phyloP scores from a whole-genome alignment of 2,888 invertebrate genomes.

The Blera fallax region DNA sequence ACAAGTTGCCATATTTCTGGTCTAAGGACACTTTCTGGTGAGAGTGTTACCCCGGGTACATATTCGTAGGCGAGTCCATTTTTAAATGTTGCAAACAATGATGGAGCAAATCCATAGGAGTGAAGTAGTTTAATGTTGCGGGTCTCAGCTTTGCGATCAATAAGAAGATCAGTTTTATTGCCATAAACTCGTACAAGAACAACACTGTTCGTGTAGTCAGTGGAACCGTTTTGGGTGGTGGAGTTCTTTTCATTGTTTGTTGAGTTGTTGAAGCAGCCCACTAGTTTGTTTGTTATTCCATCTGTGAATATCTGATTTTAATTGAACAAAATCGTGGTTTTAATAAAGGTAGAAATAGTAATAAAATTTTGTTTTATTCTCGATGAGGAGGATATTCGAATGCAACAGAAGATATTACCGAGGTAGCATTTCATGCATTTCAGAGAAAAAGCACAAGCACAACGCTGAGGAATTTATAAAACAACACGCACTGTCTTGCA shows the following conservation, averaged over 20 bases:
- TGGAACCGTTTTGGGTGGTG: slow-evolving; percentile 30
- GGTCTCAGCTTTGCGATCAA: slow-evolving; percentile 93
- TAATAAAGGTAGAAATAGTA: slow-evolving; percentile 27
- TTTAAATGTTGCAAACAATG: slow-evolving; percentile 93
- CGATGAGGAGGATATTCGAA: not conserved
- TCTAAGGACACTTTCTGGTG: slow-evolving; percentile 85
- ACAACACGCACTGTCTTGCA: too few species aligned
- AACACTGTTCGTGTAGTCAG: slow-evolving; percentile 83
- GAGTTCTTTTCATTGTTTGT: slow-evolving; percentile 55
- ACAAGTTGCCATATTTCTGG: slow-evolving; percentile 88
- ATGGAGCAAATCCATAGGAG: slow-evolving; percentile 90
- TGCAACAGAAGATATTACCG: not conserved
- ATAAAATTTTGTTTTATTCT: not conserved
- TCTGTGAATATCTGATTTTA: slow-evolving; percentile 91
- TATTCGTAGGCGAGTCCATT: slow-evolving; percentile 97
- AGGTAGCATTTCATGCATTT: too few species aligned
- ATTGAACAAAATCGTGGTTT: slow-evolving; percentile 71
- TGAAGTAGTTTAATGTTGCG: slow-evolving; percentile 86
- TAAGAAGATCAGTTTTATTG: slow-evolving; percentile 94
- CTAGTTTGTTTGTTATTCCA: slow-evolving; percentile 96
- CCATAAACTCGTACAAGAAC: slow-evolving; percentile 96
- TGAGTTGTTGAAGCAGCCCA: slow-evolving; percentile 86
- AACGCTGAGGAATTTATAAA: too few species aligned
- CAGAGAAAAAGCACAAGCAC: too few species aligned
- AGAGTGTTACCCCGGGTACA: slow-evolving; percentile 91